Base-by-base conservation (phyloP, 2,888 invertebrate species). In the Lysandra bellargus region DNA sequence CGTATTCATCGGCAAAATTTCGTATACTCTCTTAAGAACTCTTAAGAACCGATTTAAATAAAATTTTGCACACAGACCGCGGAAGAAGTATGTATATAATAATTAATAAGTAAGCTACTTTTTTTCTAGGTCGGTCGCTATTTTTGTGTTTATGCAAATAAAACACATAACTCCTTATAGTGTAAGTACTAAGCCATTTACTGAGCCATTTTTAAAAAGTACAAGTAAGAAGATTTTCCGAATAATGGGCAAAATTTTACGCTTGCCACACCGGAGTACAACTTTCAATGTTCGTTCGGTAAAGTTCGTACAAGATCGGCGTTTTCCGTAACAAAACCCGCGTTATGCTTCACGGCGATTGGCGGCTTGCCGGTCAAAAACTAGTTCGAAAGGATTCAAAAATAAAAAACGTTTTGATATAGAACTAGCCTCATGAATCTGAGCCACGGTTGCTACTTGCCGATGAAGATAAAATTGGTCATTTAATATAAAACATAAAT, bases 221-320 rank as follows among this genome's bases (percentile, higher is more conserved):
- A 30, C 0, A 64, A 30, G 9, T 30, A 64, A 30, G 3, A 12
- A 82, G 80, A 49, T 81, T 82, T 33, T 80, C 84, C 81, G 37
- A 79, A 78, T 80, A 82, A 77, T 40, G 76, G 77, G 69, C 44
- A 83, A 79, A 78, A 77, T 82, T 81, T 64, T 78, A 72, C 49
- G 1, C 82, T 86, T 84, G 82, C 88, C 88, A 86, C 88, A 80
- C 87, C 53, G 77, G 64, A 78, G 82, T 82, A 83, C 86, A 88
- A 89, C 90, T 89, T 90, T 90, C 90, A 87, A 87, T 84, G 83
- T 23, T 73, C 83, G 80, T 74, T 83, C 84, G 84, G 82, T 61
- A 60, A 79, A 78, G 79, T 86, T 85, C 86, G 86, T 83, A 75
- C 17, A 6, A 7, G 64, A 60, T 85, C 86, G 86, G 80, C 17